These are phyloP conservation scores for Prietella phreatophila DNA, from an alignment of 2,113 vertebrate species.

Conservation along the genomic window DNA sequence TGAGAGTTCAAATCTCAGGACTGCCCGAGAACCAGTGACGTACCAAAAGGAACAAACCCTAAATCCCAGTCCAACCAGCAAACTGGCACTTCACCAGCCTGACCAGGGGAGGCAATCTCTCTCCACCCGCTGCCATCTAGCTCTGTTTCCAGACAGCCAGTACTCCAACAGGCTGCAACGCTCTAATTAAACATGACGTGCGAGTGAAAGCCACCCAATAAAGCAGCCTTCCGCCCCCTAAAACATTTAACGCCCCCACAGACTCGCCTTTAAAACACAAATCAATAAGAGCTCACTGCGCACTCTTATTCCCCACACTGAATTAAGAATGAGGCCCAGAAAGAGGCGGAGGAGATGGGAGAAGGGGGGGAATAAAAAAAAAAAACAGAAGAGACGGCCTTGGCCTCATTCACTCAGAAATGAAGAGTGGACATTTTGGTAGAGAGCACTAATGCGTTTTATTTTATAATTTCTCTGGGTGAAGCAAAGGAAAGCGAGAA, in stretches of 20 bases:
- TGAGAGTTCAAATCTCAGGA: neutral
- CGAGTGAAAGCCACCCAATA: conserved; percentile 38
- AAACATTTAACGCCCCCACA: conserved; percentile 43
- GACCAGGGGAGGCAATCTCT: neutral
- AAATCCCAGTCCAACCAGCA: neutral
- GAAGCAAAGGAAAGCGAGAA: neutral
- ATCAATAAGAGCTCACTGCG: conserved; percentile 35
- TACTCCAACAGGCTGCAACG: neutral
- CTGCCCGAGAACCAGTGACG: neutral
- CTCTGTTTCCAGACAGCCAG: neutral
- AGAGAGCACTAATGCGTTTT: neutral
- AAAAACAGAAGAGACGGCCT: neutral
- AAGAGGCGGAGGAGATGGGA: neutral
- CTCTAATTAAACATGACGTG: conserved; percentile 44
- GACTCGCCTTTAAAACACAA: conserved; percentile 38
- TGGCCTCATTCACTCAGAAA: conserved; percentile 32
- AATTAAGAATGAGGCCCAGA: conserved; percentile 38
- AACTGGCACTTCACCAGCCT: neutral
- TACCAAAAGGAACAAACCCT: neutral
- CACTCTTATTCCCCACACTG: conserved; percentile 26
- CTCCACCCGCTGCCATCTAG: neutral
- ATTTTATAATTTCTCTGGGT: conserved; percentile 8
- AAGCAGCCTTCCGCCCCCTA: conserved; percentile 23
- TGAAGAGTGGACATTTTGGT: conserved; percentile 17
- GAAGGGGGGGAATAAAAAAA: neutral